These are phyloP conservation scores for Emmelina monodactyla DNA, from an alignment of 2,888 invertebrate genomes.

Conservation along the genomic window DNA sequence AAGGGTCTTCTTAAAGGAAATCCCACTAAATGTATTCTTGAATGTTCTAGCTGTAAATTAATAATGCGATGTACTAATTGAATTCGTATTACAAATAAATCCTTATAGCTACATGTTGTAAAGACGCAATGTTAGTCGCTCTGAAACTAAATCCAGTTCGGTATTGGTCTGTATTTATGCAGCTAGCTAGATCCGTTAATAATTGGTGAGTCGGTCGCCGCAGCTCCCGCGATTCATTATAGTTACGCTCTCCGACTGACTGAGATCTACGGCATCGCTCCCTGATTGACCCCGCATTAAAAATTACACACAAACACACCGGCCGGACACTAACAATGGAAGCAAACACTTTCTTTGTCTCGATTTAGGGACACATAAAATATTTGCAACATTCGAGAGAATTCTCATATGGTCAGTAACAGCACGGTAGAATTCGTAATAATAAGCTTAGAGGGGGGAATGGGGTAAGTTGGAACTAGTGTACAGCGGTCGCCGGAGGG, in stretches of 20 bases:
- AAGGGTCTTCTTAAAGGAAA: constrained; percentile 53
- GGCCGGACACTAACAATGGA: constrained; percentile 39
- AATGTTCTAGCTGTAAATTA: constrained; percentile 55
- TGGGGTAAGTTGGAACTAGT: constrained; percentile 18
- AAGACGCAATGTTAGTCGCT: background rate
- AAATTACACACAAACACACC: constrained; percentile 61
- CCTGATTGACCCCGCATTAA: constrained; percentile 67
- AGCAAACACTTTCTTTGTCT: constrained; percentile 46
- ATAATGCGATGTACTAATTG: constrained; percentile 56
- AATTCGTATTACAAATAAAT: constrained; percentile 33
- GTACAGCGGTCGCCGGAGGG: constrained; percentile 56
- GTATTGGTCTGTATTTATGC: constrained; percentile 17
- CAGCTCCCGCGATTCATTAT: constrained; percentile 61
- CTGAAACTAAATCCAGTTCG: constrained; percentile 3
- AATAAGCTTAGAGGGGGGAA: constrained; percentile 26
- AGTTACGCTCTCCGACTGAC: constrained; percentile 53
- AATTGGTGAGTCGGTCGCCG: constrained; percentile 65
- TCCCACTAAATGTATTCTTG: constrained; percentile 18
- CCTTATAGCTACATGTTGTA: background rate
- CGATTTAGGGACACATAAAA: constrained; percentile 47
- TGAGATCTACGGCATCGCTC: constrained; percentile 62
- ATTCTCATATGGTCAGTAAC: too few relatives aligned
- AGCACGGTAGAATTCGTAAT: too few relatives aligned
- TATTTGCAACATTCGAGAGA: too few relatives aligned
- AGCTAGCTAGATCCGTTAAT: constrained; percentile 47